Conservation (phyloP, 2,113 vertebrate genomes). For the Ia io region DNA sequence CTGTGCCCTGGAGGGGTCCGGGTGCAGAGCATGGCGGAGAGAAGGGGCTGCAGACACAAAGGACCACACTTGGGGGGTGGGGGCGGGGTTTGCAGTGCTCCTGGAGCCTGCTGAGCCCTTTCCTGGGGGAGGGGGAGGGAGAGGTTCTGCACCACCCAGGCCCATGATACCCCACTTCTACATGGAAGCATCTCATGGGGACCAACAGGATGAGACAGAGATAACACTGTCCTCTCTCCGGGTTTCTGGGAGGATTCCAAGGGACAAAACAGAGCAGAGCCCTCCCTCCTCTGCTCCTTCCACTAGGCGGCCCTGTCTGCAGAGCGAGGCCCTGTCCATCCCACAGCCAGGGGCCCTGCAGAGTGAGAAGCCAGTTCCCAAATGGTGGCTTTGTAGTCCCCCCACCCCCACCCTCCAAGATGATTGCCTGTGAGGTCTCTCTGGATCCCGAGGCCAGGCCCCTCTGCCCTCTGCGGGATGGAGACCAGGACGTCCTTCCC, state of each 20-base stretch:
- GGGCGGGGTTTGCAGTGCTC: background rate
- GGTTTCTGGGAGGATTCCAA: background rate
- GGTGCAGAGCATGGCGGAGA: accelerated
- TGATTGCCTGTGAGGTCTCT: too few species aligned
- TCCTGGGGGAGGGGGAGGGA: background rate
- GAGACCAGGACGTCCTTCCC: background rate
- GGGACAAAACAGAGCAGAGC: background rate
- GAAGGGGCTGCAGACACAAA: background rate
- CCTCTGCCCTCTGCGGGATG: background rate
- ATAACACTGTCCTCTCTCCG: accelerated
- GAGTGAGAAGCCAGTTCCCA: background rate
- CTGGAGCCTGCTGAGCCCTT: background rate
- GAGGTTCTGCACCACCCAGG: background rate
- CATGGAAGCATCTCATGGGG: accelerated
- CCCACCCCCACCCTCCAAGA: accelerated
- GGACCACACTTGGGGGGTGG: background rate
- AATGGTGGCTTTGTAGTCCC: background rate
- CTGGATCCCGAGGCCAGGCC: background rate
- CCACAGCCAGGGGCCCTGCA: background rate
- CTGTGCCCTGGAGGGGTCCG: accelerated
- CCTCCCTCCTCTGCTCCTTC: background rate
- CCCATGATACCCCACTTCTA: accelerated
- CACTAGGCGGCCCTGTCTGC: background rate
- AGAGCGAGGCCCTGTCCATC: accelerated
- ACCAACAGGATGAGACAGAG: accelerated